Percentiles rank a stretch among this genome's conserved stretches.
Conservation (phyloP, 2,113 vertebrate species). For the Cyanocitta stelleri region DNA sequence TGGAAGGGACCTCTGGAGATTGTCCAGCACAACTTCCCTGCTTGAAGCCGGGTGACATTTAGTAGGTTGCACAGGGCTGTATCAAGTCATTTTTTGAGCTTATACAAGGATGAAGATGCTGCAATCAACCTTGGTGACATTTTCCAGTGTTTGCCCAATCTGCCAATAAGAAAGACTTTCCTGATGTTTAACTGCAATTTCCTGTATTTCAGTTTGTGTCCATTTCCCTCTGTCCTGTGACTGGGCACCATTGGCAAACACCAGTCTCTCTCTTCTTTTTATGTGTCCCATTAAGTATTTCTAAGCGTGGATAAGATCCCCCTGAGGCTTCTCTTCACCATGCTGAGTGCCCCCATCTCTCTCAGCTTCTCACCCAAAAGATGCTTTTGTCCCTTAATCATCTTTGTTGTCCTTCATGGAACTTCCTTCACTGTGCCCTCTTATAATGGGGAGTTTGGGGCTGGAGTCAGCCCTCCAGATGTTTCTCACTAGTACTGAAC, state of each 20-base stretch:
- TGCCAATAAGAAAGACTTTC: background rate
- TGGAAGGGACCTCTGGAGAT: background rate
- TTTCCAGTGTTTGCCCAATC: background rate
- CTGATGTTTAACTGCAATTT: background rate
- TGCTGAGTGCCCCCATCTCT: background rate
- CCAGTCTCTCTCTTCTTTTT: background rate
- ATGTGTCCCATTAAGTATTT: background rate
- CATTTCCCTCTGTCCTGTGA: background rate
- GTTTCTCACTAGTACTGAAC: background rate
- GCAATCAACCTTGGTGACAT: background rate
- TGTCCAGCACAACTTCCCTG: background rate
- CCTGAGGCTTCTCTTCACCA: background rate
- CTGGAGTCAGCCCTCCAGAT: background rate
- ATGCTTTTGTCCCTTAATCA: background rate
- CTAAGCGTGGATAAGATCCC: background rate
- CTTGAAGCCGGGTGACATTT: background rate
- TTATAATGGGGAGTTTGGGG: background rate
- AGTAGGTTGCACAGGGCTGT: background rate
- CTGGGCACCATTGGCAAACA: background rate
- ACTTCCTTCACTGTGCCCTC: background rate
- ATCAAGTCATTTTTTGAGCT: background rate
- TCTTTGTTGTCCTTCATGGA: background rate
- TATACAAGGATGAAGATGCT: background rate
- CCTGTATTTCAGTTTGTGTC: background rate
- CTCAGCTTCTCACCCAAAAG: background rate